Evolutionary conservation across 2,797 vertebrate species (phyloP).

Genomic region (Phataginus tricuspis): DNA sequence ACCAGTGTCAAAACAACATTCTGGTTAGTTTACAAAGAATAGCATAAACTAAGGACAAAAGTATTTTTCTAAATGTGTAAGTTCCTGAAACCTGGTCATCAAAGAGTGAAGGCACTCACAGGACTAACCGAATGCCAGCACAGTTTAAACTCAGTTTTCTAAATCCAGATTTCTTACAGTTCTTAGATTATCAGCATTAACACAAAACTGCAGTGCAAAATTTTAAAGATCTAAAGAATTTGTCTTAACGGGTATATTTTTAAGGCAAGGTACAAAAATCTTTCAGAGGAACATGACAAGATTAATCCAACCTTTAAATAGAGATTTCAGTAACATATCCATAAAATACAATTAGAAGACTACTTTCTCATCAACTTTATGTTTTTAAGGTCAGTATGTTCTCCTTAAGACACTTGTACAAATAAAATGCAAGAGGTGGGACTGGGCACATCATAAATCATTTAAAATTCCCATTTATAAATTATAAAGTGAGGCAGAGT

Average conservation of each 20-base stretch:
- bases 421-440: not conserved
- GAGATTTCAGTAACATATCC: not conserved
- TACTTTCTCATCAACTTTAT: not conserved
- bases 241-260: not conserved
- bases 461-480: not conserved
- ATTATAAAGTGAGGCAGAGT: not conserved
- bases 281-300: not conserved
- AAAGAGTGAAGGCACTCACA: not conserved
- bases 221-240: not conserved
- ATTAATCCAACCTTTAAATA: not conserved
- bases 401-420: not conserved
- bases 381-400: not conserved
- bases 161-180: not conserved
- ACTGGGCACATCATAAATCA: not conserved
- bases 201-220: not conserved
- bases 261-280: not conserved
- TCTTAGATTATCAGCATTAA: not conserved
- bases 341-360: not conserved
- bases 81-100: not conserved
- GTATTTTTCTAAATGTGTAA: not conserved
- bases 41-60: slow-evolving; percentile 4
- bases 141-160: not conserved
- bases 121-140: not conserved
- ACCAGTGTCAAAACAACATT: not conserved
- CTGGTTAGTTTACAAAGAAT: slow-evolving; percentile 41